Evolutionary conservation across 1,140 invertebrate genomes (phyloP).

Genomic region (Colletes latitarsis): DNA sequence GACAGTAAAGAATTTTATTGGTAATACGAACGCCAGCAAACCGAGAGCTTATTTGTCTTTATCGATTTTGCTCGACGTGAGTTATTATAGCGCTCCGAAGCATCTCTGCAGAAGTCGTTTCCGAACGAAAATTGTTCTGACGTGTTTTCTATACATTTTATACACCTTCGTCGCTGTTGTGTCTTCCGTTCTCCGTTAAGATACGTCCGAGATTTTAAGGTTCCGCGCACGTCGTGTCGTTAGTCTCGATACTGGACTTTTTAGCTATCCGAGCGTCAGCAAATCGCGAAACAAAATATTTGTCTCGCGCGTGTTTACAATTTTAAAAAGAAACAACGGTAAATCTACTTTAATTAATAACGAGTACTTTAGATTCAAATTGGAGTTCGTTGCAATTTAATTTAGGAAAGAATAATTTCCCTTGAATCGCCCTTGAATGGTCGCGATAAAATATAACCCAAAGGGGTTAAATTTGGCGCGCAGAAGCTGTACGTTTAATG

Average conservation of each 20-base stretch:
- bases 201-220: conserved; percentile 16
- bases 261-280: not conserved
- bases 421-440: no score
- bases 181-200: conserved; percentile 4
- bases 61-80: conserved; percentile 38
- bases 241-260: conserved; percentile 3
- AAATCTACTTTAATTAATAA: no score
- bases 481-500: no score
- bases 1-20: conserved; percentile 25
- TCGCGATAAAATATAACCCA: no score
- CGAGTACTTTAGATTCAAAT: no score
- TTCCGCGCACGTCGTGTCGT: conserved; percentile 14
- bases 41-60: conserved; percentile 44
- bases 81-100: conserved; percentile 17
- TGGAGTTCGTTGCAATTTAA: no score
- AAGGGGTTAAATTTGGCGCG: no score
- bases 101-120: not conserved
- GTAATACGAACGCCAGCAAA: conserved; percentile 11
- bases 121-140: conserved; percentile 16
- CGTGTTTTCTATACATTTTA: not conserved
- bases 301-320: no score
- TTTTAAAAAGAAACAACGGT: no score
- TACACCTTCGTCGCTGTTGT: conserved; percentile 6
- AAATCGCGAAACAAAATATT: not conserved
- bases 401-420: no score